Conservation (phyloP, 2,113 vertebrate species). For the Peromyscus californicus region DNA sequence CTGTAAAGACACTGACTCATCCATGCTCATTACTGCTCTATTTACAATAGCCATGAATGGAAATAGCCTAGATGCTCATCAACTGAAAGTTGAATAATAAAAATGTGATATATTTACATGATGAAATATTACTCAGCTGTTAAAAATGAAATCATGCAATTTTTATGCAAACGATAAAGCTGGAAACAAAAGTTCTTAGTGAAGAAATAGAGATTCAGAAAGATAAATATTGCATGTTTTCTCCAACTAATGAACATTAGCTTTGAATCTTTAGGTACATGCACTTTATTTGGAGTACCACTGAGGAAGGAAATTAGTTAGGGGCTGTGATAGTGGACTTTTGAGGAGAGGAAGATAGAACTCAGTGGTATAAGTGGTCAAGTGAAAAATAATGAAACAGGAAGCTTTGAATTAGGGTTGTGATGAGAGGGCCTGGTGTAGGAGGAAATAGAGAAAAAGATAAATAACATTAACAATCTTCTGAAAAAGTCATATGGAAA, state of each 20-base stretch:
- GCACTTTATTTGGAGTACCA: neutral
- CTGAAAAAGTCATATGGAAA: neutral
- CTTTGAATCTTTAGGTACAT: neutral
- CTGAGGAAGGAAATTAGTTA: neutral
- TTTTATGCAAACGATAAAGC: too few species aligned
- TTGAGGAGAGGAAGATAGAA: neutral
- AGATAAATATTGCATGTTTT: neutral
- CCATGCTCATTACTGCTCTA: too few species aligned
- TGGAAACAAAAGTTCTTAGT: too few species aligned
- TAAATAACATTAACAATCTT: neutral
- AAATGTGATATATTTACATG: too few species aligned
- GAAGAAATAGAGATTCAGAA: too few species aligned
- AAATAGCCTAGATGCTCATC: too few species aligned
- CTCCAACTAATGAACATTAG: neutral
- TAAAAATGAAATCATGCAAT: too few species aligned
- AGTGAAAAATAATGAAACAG: neutral
- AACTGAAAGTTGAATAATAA: neutral
- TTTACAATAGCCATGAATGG: too few species aligned
- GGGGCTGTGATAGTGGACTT: neutral
- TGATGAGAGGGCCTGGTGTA: too few species aligned
- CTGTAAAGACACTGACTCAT: too few species aligned
- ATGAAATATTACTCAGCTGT: too few species aligned
- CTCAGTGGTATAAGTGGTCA: neutral
- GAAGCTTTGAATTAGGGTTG: neutral
- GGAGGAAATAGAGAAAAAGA: neutral